These are phyloP conservation scores for Conger conger DNA, from an alignment of 2,113 vertebrate genomes.

Conservation along the genomic window DNA sequence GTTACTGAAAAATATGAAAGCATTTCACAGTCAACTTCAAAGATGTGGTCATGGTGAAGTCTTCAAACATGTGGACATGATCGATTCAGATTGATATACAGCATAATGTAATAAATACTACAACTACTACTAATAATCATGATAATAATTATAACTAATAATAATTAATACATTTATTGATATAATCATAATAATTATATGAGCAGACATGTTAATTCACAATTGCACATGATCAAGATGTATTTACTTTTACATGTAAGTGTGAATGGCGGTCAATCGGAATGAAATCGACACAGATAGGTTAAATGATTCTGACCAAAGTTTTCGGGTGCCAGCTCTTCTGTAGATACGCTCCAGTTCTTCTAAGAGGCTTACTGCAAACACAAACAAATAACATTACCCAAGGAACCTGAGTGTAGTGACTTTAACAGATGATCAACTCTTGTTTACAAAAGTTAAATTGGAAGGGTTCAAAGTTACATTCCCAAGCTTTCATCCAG, in stretches of 20 bases:
- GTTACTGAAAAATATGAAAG: neutral
- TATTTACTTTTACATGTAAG: neutral
- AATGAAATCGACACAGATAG: neutral
- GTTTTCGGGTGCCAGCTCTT: conserved; percentile 90
- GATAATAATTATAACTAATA: neutral
- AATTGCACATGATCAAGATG: neutral
- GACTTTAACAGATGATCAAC: neutral
- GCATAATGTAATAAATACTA: neutral
- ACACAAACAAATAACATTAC: conserved; percentile 21
- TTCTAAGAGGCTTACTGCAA: conserved; percentile 80
- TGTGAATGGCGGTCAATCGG: neutral
- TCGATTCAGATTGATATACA: neutral
- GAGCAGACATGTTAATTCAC: neutral
- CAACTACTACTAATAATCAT: neutral
- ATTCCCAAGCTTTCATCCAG: neutral
- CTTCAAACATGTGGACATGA: no score
- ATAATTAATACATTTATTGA: neutral
- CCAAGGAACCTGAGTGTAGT: neutral
- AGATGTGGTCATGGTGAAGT: neutral
- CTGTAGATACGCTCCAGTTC: conserved; percentile 94
- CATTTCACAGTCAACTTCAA: neutral
- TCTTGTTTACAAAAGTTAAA: neutral
- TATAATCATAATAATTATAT: neutral
- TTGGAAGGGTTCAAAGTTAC: neutral
- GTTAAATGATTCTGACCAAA: conserved; percentile 83